A percentile compares a stretch with the other conserved stretches of the same genome.
These are phyloP conservation scores for Anolis carolinensis DNA, from an alignment of 2,113 vertebrate genomes.

Conservation along the genomic window DNA sequence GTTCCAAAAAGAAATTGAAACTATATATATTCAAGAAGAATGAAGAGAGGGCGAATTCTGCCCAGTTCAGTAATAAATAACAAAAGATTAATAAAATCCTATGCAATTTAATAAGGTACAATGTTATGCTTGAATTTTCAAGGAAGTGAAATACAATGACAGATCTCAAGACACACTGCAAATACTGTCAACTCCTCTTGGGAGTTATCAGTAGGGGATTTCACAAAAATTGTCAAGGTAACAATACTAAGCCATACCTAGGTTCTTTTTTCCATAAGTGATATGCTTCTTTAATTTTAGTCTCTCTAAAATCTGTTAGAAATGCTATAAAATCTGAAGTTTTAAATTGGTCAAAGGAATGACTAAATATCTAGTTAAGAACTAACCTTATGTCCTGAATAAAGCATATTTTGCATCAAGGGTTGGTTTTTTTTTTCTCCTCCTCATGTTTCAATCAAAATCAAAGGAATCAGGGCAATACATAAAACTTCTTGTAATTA, in stretches of 20 bases:
- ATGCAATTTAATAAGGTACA: background rate
- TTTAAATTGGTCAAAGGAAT: background rate
- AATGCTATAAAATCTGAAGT: background rate
- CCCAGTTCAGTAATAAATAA: background rate
- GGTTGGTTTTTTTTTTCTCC: background rate
- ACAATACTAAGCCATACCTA: background rate
- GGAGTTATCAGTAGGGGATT: background rate
- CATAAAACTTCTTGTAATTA: conserved; percentile 44
- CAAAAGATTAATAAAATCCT: background rate
- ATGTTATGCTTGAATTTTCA: background rate
- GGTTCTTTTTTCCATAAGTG: background rate
- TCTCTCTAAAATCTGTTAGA: background rate
- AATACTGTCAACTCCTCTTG: background rate
- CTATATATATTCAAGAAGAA: background rate
- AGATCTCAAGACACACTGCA: background rate
- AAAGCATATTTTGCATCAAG: background rate
- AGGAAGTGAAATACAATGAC: background rate
- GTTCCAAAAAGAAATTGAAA: background rate
- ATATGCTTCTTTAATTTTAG: background rate
- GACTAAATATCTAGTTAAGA: background rate
- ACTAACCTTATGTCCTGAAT: background rate
- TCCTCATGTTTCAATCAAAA: conserved; percentile 30
- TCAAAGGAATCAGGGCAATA: conserved; percentile 29
- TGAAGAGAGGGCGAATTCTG: background rate
- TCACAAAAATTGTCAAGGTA: background rate